Percentiles rank a stretch among this genome's conserved stretches.
phyloP scores from a whole-genome alignment of 2,888 invertebrate species.

The Sphecodes monilicornis region DNA sequence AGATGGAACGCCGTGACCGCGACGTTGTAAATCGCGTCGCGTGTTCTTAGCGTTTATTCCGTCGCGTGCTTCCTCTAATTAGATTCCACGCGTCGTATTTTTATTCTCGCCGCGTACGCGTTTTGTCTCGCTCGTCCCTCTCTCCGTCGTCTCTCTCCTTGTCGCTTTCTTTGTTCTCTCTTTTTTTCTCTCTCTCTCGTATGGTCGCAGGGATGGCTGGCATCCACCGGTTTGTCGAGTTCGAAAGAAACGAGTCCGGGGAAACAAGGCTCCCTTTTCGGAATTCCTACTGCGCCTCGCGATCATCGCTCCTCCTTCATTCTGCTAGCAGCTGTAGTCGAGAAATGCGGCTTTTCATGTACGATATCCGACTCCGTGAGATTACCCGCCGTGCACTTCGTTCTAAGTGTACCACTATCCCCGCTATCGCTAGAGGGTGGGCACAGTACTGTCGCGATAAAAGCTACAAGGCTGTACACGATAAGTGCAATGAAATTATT shows the following conservation, averaged over 20 bases:
- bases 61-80: slow-evolving; percentile 50
- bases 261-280: slow-evolving; percentile 17
- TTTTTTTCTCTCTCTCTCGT: not conserved
- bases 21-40: slow-evolving; percentile 43
- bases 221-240: not conserved
- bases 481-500: too few relatives aligned
- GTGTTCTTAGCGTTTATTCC: slow-evolving; percentile 44
- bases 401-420: not conserved
- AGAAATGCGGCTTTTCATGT: slow-evolving; percentile 1
- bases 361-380: not conserved
- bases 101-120: slow-evolving; percentile 31
- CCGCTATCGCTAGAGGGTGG: too few relatives aligned
- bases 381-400: not conserved
- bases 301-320: not conserved
- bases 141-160: not conserved
- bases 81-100: slow-evolving; percentile 48
- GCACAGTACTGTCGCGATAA: too few relatives aligned
- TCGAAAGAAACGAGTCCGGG: not conserved
- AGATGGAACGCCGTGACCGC: slow-evolving; percentile 33
- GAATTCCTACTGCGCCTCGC: slow-evolving; percentile 13
- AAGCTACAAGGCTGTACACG: too few relatives aligned
- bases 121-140: not conserved
- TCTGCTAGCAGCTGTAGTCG: not conserved
- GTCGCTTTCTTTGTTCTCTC: not conserved
- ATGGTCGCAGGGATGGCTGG: not conserved